Conservation (phyloP, 2,888 invertebrate genomes). For the Nemoura dubitans region DNA sequence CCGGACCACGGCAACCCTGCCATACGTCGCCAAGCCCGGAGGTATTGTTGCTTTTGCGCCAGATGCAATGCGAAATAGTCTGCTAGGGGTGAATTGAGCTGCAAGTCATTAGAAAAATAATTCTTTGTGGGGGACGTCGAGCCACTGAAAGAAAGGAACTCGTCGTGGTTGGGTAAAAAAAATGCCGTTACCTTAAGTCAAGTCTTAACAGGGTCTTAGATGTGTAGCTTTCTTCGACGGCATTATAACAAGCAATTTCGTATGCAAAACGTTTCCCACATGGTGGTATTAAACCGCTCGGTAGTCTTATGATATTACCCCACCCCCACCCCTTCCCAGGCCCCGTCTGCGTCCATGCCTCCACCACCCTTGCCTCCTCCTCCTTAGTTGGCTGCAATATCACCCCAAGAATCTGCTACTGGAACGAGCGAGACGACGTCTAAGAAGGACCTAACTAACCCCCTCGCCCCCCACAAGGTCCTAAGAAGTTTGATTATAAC, state of each 20-base stretch:
- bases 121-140: neutral
- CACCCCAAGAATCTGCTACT: conserved; percentile 33
- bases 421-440: conserved; percentile 26
- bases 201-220: conserved; percentile 41
- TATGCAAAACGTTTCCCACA: conserved; percentile 48
- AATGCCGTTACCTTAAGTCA: conserved; percentile 42
- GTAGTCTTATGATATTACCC: conserved; percentile 41
- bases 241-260: conserved; percentile 48
- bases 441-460: conserved; percentile 24
- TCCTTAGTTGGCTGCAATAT: conserved; percentile 12
- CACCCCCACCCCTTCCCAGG: neutral
- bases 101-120: conserved; percentile 47
- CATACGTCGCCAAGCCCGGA: conserved; percentile 13
- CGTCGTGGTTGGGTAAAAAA: conserved; percentile 8
- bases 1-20: neutral
- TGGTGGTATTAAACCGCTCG: conserved; percentile 44
- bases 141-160: conserved; percentile 23
- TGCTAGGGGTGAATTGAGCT: conserved; percentile 44
- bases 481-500: conserved; percentile 39
- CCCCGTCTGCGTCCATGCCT: neutral
- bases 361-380: neutral
- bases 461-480: conserved; percentile 22
- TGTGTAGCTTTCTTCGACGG: conserved; percentile 40
- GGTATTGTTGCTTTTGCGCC: conserved; percentile 45
- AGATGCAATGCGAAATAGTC: conserved; percentile 32